Percentiles rank a stretch among this genome's conserved stretches.
Evolutionary conservation across 92 coral and sea anemone species (phyloP).

Genomic region (Phenganax subtilis): DNA sequence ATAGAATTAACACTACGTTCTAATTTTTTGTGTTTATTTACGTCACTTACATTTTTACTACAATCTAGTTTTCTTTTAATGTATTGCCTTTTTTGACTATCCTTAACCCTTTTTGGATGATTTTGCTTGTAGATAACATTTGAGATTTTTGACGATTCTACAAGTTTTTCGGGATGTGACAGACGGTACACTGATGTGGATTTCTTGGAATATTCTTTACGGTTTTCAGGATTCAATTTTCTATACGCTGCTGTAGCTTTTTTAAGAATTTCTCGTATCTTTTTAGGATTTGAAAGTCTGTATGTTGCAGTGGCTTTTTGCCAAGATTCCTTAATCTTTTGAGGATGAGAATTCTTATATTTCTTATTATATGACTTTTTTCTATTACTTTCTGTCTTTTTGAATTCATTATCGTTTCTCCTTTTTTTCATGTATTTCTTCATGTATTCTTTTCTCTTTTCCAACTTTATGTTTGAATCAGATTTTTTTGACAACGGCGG

Average conservation of each 20-base stretch:
- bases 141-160: not conserved
- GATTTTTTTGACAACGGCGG: too few relatives aligned
- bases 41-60: not conserved
- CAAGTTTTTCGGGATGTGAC: conserved; percentile 9
- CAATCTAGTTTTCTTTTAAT: not conserved
- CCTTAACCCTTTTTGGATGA: not conserved
- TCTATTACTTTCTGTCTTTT: conserved; percentile 1
- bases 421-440: conserved; percentile 38
- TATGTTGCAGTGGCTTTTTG: conserved; percentile 37
- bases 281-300: conserved; percentile 38
- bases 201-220: conserved; percentile 25
- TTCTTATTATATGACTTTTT: conserved; percentile 28
- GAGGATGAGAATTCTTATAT: conserved; percentile 19
- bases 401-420: conserved; percentile 7
- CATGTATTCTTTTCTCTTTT: conserved; percentile 41
- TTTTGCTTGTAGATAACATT: not conserved
- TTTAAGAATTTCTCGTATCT: conserved; percentile 27
- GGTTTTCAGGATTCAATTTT: conserved; percentile 33
- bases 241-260: conserved; percentile 21
- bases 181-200: conserved; percentile 25
- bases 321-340: conserved; percentile 37
- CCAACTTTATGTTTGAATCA: not conserved
- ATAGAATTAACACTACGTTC: not conserved
- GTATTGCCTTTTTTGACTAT: conserved; percentile 8
- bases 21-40: not conserved